Conservation (phyloP, 2,113 vertebrate genomes). For the Cercocebus atys region DNA sequence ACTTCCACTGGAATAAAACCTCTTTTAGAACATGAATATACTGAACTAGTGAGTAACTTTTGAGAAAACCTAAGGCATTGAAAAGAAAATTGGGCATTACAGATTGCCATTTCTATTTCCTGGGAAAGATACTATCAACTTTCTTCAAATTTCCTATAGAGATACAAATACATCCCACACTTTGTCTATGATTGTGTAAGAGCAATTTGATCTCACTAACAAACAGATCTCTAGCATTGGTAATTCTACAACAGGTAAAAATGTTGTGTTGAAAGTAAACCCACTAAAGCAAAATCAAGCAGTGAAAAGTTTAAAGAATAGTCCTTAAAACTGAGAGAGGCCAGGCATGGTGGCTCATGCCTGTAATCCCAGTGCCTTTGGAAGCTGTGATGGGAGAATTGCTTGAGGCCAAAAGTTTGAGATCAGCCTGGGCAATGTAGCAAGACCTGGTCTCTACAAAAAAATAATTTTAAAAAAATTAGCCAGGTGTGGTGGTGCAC, state of each 20-base stretch:
- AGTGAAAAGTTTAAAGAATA: neutral
- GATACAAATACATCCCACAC: neutral
- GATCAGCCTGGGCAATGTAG: no score
- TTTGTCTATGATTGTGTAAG: neutral
- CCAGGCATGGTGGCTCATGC: neutral
- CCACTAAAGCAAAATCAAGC: neutral
- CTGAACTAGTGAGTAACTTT: conserved; percentile 34
- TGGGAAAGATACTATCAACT: neutral
- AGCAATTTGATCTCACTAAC: neutral
- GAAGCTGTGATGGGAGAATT: no score
- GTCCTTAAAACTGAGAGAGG: neutral
- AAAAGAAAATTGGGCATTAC: neutral
- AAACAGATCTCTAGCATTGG: neutral
- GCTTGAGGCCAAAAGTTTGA: no score
- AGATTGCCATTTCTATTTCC: conserved; percentile 31
- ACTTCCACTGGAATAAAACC: neutral
- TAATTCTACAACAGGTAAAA: neutral
- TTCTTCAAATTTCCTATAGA: conserved; percentile 25
- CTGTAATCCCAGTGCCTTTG: no score
- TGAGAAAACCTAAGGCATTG: neutral
- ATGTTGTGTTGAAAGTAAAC: neutral
- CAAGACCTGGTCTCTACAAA: no score
- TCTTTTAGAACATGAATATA: neutral
- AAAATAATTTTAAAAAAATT: no score
- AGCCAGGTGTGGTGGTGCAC: no score